Base-by-base conservation (phyloP, 2,888 invertebrate genomes). In the Neoitamus cyanurus region DNA sequence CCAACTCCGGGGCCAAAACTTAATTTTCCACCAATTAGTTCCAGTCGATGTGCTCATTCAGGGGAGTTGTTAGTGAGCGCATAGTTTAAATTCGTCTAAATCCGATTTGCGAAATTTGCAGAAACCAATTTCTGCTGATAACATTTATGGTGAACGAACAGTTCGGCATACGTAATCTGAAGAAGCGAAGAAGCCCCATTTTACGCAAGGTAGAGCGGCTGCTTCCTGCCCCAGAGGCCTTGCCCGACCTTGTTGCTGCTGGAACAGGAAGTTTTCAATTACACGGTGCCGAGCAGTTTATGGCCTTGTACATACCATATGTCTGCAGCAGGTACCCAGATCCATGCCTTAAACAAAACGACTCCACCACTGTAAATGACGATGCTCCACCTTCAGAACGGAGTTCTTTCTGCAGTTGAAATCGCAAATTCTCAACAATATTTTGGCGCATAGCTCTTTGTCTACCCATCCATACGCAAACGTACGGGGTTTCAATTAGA, bases 21-120 rank as follows among this genome's bases (percentile, higher is more conserved):
- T 58, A 58, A 58, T 58, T 58, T 58, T 58, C 58, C 58, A 58
- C 58, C 58, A 58, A 58, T 58, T 58, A 58, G 58, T 58, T 58
- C 58, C 58, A 58, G 58, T 58, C 58, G 58, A 58, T 58, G 58
- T 58, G 58, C 58, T 25, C 58, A 58, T 58, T 58, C 58, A 58
- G 7, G 58, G 58, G 15, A 58, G 58, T 58, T 58, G 58, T 58
- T 58, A 58, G 58, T 58, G 58, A n/a, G 58, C 25, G 58, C 58
- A 58, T 58, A 58, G 58, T 58, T 58, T 58, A 58, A 58, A 58
- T 25, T 58, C 58, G 58, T 58, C 58, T 58, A 58, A 58, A 58
- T 58, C 58, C 58, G 58, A 58, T 58, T 58, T 58, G 58, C 58
- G 58, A 58, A 58, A 58, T 58, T 58, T 58, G 58, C 58, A 58